Percentiles rank a stretch among this genome's conserved stretches.
Evolutionary conservation across 92 coral and sea anemone species (phyloP).

Genomic region (Muricea muricata): DNA sequence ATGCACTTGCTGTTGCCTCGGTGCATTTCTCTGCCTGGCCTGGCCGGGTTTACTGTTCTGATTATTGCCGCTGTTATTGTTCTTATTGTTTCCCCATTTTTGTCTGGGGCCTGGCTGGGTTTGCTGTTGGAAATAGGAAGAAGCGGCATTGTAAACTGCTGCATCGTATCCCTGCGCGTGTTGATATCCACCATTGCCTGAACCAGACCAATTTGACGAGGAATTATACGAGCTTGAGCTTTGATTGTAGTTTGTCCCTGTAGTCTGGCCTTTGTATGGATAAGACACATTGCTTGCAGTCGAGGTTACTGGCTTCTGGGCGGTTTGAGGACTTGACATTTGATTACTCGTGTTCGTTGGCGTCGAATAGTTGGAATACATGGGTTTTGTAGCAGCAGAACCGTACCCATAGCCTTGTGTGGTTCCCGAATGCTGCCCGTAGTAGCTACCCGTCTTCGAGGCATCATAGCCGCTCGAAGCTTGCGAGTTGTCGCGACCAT

Average conservation of each 20-base stretch:
- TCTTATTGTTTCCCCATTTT: slow-evolving; percentile 82
- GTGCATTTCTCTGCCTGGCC: slow-evolving; percentile 82
- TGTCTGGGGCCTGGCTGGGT: slow-evolving; percentile 81
- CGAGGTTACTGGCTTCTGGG: slow-evolving; percentile 73
- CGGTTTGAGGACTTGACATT: neutral
- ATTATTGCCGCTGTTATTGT: slow-evolving; percentile 31
- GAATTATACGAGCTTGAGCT: slow-evolving; percentile 76
- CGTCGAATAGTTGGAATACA: slow-evolving; percentile 28
- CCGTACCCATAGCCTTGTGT: slow-evolving; percentile 91
- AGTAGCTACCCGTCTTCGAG: slow-evolving; percentile 58
- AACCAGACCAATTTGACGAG: slow-evolving; percentile 78
- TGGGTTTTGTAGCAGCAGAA: slow-evolving; percentile 68
- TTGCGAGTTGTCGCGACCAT: slow-evolving; percentile 85
- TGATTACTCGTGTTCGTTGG: slow-evolving; percentile 10
- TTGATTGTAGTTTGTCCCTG: slow-evolving; percentile 81
- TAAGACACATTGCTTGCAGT: slow-evolving; percentile 87
- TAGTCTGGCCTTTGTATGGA: slow-evolving; percentile 86
- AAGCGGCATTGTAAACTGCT: slow-evolving; percentile 97
- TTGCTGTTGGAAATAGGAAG: slow-evolving; percentile 94
- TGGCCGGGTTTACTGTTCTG: slow-evolving; percentile 58
- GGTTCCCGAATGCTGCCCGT: slow-evolving; percentile 82
- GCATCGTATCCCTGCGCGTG: slow-evolving; percentile 99
- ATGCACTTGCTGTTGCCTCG: slow-evolving; percentile 94
- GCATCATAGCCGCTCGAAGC: slow-evolving; percentile 56
- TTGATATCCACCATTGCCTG: slow-evolving; percentile 72